Percentiles rank a stretch among this genome's conserved stretches.
Evolutionary conservation across 2,888 invertebrate species (phyloP).

Genomic region (Girardia tigrina): DNA sequence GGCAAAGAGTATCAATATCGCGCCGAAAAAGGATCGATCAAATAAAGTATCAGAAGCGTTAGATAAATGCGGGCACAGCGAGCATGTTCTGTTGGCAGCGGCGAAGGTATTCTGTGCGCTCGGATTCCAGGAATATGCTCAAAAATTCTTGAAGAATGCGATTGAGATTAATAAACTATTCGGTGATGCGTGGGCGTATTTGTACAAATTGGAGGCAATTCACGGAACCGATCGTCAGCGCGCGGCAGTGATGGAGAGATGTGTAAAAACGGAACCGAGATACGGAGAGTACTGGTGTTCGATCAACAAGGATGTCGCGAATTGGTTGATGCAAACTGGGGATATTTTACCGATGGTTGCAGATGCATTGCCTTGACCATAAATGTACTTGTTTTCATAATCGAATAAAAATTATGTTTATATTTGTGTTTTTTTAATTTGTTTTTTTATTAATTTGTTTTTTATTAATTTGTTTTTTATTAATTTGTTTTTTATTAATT

Average conservation of each 20-base stretch:
- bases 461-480: too few species aligned
- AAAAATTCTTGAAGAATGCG: conserved; percentile 93
- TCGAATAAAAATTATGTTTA: too few species aligned
- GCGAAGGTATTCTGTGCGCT: too few species aligned
- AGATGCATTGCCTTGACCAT: background rate
- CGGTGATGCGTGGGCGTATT: conserved; percentile 94
- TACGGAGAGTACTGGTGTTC: conserved; percentile 91
- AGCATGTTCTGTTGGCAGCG: conserved; percentile 80
- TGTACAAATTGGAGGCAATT: conserved; percentile 81
- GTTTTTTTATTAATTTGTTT: too few species aligned
- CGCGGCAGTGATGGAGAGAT: too few species aligned
- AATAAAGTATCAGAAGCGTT: conserved; percentile 92
- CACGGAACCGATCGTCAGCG: conserved; percentile 86
- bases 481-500: too few species aligned
- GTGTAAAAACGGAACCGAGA: conserved; percentile 77
- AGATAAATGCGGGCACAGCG: conserved; percentile 93
- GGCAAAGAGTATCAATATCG: conserved; percentile 96
- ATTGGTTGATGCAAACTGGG: conserved; percentile 79
- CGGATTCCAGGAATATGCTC: conserved; percentile 72
- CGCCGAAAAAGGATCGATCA: conserved; percentile 79
- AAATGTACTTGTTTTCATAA: too few species aligned
- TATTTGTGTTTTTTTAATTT: too few species aligned
- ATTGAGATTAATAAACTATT: conserved; percentile 90
- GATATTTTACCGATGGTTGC: conserved; percentile 59
- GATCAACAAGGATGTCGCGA: conserved; percentile 75